Evolutionary conservation across 2,888 invertebrate genomes (phyloP).

Genomic region (Cataglyphis livida): DNA sequence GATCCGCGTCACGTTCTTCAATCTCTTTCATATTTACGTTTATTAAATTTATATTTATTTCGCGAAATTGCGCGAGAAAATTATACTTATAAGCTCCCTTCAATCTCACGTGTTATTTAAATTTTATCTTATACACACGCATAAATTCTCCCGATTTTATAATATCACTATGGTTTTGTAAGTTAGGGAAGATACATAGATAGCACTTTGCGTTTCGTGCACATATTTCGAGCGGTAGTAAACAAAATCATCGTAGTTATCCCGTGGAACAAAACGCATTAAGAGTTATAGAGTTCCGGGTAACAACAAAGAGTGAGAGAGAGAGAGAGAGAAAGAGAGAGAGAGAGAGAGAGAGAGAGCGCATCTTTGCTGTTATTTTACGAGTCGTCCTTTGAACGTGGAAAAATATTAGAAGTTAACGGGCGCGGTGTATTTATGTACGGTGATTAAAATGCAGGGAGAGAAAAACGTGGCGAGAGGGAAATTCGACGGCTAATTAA

Average conservation of each 20-base stretch:
- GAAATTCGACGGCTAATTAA: conserved; percentile 55
- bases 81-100: background rate
- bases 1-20: background rate
- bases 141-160: background rate
- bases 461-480: conserved; percentile 18
- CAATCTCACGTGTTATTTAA: background rate
- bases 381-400: conserved; percentile 16
- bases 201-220: background rate
- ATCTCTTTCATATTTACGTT: background rate
- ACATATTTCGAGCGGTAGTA: background rate
- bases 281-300: conserved; percentile 18
- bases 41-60: background rate
- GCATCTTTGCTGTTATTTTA: conserved; percentile 14
- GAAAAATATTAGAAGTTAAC: conserved; percentile 8
- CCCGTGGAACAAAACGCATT: conserved; percentile 13
- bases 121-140: background rate
- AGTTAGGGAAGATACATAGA: background rate
- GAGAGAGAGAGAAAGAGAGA: background rate
- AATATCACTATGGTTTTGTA: background rate
- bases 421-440: conserved; percentile 35
- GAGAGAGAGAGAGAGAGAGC: background rate
- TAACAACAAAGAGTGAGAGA: background rate
- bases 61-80: background rate
- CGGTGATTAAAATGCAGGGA: conserved; percentile 42
- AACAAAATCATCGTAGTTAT: conserved; percentile 23